Evolutionary conservation across 1,140 invertebrate species (phyloP), one percentile per base, ranked within the genome.

Genomic region (Brachionus manjavacas): DNA sequence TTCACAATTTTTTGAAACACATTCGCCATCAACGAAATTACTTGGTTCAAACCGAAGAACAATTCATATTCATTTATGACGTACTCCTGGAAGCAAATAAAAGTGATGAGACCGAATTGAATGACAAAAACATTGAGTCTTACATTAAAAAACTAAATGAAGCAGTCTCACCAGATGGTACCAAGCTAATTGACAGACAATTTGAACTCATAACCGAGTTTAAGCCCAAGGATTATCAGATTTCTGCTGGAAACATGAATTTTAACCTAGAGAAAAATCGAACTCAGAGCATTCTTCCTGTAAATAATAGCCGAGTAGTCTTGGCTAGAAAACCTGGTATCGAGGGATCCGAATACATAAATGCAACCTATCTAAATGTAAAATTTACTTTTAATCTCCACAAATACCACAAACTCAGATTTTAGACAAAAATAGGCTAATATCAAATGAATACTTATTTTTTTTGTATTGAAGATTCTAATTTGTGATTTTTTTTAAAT

Each of bases 41-140:
- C 86, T 89, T 90, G 87, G 90, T 90, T 28, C 95, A 99, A 90
- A 99, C 97, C 0, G 97, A 99, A 89, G 97, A 99, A 89, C 98
- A 99, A 89, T 99, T 99, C 89, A 96, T 99, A 84, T 99, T 99
- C 90, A 99, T 99, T 85, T 96, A 99, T 88, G 97, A 99, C 60
- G 68, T 72, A 4, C 31, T 84, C 55, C 20, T 83, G 2, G 80
- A 83, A 39, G 25, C 79, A 3, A 9, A 64, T 60, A 81, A 81
- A 14, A 81, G 79, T 46, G 79, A 52, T 39, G 79, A 81, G n/a
- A 81, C 79, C 39, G 79, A 81, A 35, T 3, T 81, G 1, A 81
- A 60, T 25, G 79, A 81, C 4, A 60, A 35, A 16, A 81, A 81
- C 31, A 64, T 64, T 0, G 60, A 81, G 25, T n/a, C 64, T 9